Evolutionary conservation across 2,888 invertebrate species (phyloP).

Genomic region (Macropis europaea): DNA sequence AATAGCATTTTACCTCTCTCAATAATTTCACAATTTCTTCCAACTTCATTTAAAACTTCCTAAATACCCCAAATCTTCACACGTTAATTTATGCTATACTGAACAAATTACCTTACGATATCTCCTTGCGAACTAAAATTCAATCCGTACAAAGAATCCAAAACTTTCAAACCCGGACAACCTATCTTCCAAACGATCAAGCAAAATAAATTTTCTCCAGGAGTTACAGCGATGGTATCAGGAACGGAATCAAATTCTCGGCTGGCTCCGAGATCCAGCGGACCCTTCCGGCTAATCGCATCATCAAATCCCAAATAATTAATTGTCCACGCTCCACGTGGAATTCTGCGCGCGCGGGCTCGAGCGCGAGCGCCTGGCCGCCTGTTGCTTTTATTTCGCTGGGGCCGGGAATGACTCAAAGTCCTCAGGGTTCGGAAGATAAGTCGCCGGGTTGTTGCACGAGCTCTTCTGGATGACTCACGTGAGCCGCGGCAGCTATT

Average conservation of each 20-base stretch:
- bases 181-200: too few relatives aligned
- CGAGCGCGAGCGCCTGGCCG: background rate
- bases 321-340: constrained; percentile 13
- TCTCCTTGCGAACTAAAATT: too few relatives aligned
- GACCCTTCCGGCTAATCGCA: constrained; percentile 7
- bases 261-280: background rate
- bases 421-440: constrained; percentile 23
- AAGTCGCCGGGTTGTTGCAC: constrained; percentile 11
- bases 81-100: too few relatives aligned
- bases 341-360: background rate
- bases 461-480: constrained; percentile 56
- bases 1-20: too few relatives aligned
- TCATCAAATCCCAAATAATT: constrained; percentile 31
- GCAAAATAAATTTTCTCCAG: too few relatives aligned
- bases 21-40: too few relatives aligned
- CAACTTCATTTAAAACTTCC: too few relatives aligned
- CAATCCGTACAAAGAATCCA: too few relatives aligned
- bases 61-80: too few relatives aligned
- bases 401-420: constrained; percentile 27
- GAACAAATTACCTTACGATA: too few relatives aligned
- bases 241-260: background rate
- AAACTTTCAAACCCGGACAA: too few relatives aligned
- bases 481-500: constrained; percentile 72
- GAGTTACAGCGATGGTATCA: too few relatives aligned
- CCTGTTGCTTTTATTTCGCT: constrained; percentile 18